Conservation (phyloP, 2,113 vertebrate species). For the Scolopax mira region DNA sequence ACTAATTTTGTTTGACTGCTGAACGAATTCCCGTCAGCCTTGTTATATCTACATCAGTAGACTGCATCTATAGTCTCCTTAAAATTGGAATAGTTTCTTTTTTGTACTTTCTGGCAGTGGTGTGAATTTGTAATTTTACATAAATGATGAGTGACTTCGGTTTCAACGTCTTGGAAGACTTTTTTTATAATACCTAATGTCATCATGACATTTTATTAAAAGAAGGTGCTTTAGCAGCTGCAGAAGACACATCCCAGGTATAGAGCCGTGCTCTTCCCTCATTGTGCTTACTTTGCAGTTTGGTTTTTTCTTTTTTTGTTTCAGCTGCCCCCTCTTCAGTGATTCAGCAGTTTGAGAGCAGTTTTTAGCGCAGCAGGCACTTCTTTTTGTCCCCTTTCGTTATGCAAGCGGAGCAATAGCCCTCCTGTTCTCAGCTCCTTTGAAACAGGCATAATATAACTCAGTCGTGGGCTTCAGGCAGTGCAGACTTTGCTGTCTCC, state of each 20-base stretch:
- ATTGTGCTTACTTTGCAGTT: slow-evolving; percentile 20
- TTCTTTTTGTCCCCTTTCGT: not conserved
- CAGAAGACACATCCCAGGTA: not conserved
- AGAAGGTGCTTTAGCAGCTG: not conserved
- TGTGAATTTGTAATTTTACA: not conserved
- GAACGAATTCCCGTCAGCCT: slow-evolving; percentile 27
- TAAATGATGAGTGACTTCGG: not conserved
- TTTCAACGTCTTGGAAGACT: not conserved
- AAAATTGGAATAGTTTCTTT: not conserved
- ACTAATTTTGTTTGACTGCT: slow-evolving; percentile 28
- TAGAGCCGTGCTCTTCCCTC: not conserved
- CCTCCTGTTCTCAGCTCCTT: not conserved
- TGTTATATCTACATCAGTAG: not conserved
- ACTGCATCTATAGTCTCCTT: not conserved
- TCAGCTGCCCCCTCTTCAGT: slow-evolving; percentile 24
- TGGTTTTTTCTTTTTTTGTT: not conserved
- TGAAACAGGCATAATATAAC: not conserved
- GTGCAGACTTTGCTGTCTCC: not conserved
- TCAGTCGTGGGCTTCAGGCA: not conserved
- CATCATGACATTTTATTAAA: not conserved
- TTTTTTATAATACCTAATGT: not conserved
- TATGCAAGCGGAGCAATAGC: slow-evolving; percentile 22
- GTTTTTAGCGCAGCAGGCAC: not conserved
- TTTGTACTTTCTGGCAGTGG: not conserved
- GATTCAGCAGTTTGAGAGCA: not conserved